A percentile compares a stretch with the other conserved stretches of the same genome.
Evolutionary conservation across 2,113 vertebrate species (phyloP).

Genomic region (Euleptes europaea): DNA sequence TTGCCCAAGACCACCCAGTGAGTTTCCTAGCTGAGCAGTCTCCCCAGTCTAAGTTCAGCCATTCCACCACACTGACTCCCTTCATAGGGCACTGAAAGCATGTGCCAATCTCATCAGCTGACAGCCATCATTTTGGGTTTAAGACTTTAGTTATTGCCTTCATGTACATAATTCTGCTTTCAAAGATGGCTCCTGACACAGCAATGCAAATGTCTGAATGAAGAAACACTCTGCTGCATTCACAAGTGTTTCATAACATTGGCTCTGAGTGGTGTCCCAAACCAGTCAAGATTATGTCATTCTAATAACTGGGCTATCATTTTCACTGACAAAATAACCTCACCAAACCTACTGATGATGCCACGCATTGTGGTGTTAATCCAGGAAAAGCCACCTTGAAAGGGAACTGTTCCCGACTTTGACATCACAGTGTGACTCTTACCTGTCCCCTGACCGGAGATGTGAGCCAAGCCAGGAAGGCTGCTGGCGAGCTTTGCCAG

Average conservation of each 20-base stretch:
- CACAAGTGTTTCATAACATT: background rate
- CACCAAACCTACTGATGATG: background rate
- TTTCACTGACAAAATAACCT: background rate
- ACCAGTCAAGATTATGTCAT: background rate
- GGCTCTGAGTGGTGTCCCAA: background rate
- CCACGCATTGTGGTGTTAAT: background rate
- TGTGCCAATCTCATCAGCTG: background rate
- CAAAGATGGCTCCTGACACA: background rate
- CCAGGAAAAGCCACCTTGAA: background rate
- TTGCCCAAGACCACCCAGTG: background rate
- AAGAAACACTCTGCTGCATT: background rate
- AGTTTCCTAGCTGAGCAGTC: background rate
- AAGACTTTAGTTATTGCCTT: background rate
- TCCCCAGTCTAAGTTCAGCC: background rate
- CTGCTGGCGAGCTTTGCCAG: constrained; percentile 93
- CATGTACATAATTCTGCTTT: fast-evolving
- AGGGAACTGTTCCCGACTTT: no score
- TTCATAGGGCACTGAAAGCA: background rate
- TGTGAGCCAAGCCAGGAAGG: constrained; percentile 90
- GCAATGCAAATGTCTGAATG: background rate
- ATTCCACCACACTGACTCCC: background rate
- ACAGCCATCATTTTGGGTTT: background rate
- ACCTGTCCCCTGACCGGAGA: constrained; percentile 92
- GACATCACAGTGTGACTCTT: constrained; percentile 52
- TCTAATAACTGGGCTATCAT: no score